Evolutionary conservation across 2,113 vertebrate genomes (phyloP).

Genomic region (Lasiurus borealis): DNA sequence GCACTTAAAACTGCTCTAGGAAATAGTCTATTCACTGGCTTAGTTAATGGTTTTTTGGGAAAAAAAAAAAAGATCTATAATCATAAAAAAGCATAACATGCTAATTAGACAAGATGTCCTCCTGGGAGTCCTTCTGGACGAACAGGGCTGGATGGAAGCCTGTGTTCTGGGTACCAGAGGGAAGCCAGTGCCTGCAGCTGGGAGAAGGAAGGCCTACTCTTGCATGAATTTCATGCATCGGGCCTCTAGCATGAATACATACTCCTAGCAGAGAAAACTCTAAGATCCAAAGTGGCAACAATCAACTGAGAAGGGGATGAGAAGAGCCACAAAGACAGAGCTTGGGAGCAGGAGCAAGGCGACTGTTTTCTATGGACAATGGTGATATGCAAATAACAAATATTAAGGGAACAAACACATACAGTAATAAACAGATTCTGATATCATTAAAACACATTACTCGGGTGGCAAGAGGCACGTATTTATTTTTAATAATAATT

Average conservation of each 20-base stretch:
- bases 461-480: neutral
- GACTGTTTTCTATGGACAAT: neutral
- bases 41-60: neutral
- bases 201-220: no score
- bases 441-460: neutral
- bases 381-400: neutral
- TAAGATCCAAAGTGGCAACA: neutral
- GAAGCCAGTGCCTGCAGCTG: no score
- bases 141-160: no score
- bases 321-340: neutral
- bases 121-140: no score
- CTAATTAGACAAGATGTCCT: no score
- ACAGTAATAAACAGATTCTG: neutral
- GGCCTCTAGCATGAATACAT: neutral
- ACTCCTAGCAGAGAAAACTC: neutral
- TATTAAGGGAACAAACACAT: neutral
- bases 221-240: no score
- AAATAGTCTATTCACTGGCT: conserved; percentile 4
- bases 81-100: no score
- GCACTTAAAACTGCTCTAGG: neutral
- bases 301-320: neutral
- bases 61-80: neutral
- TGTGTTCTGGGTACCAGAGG: no score
- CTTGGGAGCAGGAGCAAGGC: neutral
- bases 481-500: conserved; percentile 1